A percentile compares a stretch with the other conserved stretches of the same genome.
Conservation (phyloP, 1,140 invertebrate species). For the Cheumatopsyche charites region DNA sequence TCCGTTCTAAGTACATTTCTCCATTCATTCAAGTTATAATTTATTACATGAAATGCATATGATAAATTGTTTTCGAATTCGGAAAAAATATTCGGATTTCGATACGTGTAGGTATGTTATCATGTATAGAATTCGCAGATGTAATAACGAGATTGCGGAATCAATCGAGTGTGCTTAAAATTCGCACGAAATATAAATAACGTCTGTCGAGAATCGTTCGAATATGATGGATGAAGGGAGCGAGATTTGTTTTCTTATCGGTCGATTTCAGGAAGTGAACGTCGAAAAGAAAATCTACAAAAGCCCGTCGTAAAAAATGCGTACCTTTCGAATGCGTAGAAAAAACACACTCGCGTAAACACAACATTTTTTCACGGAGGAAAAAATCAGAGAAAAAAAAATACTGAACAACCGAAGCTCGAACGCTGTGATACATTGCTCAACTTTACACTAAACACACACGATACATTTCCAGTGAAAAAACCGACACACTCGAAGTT, state of each 20-base stretch:
- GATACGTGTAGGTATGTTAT: too few species aligned
- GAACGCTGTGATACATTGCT: not conserved
- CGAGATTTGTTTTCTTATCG: conserved; percentile 26
- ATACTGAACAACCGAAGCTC: not conserved
- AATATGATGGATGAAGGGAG: conserved; percentile 25
- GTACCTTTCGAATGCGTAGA: not conserved
- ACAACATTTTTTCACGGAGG: not conserved
- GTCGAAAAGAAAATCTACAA: conserved; percentile 12
- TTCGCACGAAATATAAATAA: too few species aligned
- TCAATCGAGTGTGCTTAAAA: too few species aligned
- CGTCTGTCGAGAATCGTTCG: not conserved
- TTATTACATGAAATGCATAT: too few species aligned
- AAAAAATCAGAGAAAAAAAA: not conserved
- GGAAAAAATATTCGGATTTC: too few species aligned
- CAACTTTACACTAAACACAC: not conserved
- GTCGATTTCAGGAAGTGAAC: conserved; percentile 18
- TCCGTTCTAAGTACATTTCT: too few species aligned
- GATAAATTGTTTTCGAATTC: too few species aligned
- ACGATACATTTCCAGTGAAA: not conserved
- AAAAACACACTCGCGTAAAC: not conserved
- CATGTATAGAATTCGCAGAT: too few species aligned
- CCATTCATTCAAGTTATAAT: too few species aligned
- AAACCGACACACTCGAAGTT: too few species aligned
- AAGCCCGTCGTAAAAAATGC: conserved; percentile 1
- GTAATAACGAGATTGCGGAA: too few species aligned